A percentile compares a stretch with the other conserved stretches of the same genome.
Conservation (phyloP, 2,888 invertebrate genomes). For the Eristalis arbustorum region DNA sequence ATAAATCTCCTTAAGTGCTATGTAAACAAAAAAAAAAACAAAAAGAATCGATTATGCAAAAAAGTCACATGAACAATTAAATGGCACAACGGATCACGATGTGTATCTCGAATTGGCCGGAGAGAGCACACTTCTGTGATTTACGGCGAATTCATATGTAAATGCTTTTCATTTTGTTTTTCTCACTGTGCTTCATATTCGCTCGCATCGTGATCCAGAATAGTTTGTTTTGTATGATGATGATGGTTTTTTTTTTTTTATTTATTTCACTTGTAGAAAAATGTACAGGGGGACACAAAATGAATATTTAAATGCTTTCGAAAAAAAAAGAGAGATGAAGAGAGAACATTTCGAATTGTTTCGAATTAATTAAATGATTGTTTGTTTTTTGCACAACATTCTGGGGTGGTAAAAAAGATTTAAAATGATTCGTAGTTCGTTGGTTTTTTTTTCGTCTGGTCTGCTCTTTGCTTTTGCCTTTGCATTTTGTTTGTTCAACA, state of each 20-base stretch:
- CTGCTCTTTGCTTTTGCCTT: too few relatives aligned
- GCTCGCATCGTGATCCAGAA: conserved; percentile 58
- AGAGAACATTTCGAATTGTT: background rate
- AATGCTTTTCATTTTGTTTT: background rate
- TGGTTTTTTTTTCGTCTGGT: background rate
- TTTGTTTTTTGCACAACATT: background rate
- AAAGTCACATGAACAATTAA: conserved; percentile 54
- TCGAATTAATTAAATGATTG: background rate
- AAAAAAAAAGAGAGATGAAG: background rate
- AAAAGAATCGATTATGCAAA: conserved; percentile 11
- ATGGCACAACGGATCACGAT: conserved; percentile 70
- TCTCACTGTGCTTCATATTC: background rate
- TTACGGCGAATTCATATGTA: too few relatives aligned
- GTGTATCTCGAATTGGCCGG: background rate
- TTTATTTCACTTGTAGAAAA: background rate
- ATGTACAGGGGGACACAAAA: conserved; percentile 16
- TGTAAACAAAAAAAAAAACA: conserved; percentile 14
- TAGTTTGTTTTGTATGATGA: background rate
- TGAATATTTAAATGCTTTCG: background rate
- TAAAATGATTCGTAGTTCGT: background rate
- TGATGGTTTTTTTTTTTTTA: background rate
- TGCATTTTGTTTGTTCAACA: background rate
- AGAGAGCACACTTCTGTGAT: too few relatives aligned
- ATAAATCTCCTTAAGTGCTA: conserved; percentile 26
- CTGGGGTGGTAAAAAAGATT: background rate